Percentiles rank a stretch among this genome's conserved stretches.
Evolutionary conservation across 2,888 invertebrate species (phyloP).

Genomic region (Helobdella robusta): DNA sequence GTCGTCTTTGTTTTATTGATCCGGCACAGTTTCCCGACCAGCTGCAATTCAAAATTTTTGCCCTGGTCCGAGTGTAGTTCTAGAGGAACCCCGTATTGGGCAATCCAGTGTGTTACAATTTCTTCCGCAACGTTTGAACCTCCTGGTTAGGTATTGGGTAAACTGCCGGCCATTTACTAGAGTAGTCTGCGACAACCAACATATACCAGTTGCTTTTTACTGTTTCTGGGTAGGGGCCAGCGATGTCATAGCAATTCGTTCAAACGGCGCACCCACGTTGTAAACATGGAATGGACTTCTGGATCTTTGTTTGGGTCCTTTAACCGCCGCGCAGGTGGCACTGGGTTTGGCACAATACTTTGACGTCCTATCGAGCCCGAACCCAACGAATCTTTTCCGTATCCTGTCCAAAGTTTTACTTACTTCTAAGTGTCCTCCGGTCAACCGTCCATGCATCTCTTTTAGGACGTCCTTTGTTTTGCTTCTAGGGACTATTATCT

Average conservation of each 20-base stretch:
- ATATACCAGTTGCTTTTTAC: not conserved
- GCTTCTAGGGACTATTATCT: not conserved
- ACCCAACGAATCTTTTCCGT: too few species aligned
- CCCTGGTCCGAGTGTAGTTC: not conserved
- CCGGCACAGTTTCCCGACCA: not conserved
- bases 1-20: not conserved
- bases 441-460: not conserved
- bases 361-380: not conserved
- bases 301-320: not conserved
- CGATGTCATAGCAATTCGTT: not conserved
- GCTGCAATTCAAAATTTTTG: not conserved
- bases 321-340: not conserved
- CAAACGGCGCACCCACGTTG: not conserved
- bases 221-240: not conserved
- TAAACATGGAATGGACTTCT: not conserved
- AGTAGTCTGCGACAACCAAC: not conserved
- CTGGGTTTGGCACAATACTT: not conserved
- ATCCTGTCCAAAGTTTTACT: not conserved
- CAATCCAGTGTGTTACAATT: not conserved
- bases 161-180: not conserved
- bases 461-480: not conserved
- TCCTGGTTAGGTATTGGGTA: not conserved
- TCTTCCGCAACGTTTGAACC: not conserved
- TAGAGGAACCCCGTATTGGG: not conserved
- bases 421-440: conserved; percentile 17